A percentile compares a stretch with the other conserved stretches of the same genome.
Evolutionary conservation across 64 coral and sea anemone genomes (phyloP).

Genomic region (Pocillopora verrucosa): DNA sequence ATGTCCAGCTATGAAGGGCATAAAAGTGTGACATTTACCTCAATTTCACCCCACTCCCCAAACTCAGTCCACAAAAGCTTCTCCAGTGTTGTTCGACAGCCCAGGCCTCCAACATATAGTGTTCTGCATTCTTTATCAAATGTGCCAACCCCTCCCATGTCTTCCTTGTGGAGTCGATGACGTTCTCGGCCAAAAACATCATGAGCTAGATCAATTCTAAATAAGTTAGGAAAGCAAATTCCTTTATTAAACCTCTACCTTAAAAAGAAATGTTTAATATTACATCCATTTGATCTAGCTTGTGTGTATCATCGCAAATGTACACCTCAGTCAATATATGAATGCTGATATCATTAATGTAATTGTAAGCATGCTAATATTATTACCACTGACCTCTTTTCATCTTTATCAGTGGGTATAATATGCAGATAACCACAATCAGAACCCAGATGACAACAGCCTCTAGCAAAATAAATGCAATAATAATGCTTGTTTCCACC

Average conservation of each 20-base stretch:
- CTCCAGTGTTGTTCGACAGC: conserved; percentile 33
- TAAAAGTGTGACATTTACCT: conserved; percentile 35
- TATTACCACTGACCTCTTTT: conserved; percentile 53
- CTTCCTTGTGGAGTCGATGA: conserved; percentile 71
- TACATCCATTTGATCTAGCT: no score
- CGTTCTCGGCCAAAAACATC: conserved; percentile 82
- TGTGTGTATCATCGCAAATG: no score
- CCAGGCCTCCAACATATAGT: conserved; percentile 78
- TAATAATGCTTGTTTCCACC: conserved; percentile 71
- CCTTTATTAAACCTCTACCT: no score
- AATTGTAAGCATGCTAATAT: background rate
- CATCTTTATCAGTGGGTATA: conserved; percentile 79
- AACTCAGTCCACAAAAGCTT: conserved; percentile 76
- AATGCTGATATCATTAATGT: no score
- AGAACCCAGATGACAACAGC: conserved; percentile 73
- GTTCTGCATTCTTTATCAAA: conserved; percentile 90
- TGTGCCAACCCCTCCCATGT: conserved; percentile 79
- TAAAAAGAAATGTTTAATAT: no score
- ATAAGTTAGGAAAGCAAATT: background rate
- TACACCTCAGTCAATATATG: no score
- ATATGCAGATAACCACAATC: conserved; percentile 77
- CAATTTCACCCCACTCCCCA: conserved; percentile 94
- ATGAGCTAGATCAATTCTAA: conserved; percentile 66
- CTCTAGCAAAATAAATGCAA: conserved; percentile 87
- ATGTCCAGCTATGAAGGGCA: background rate